Evolutionary conservation across 2,797 vertebrate species (phyloP).

Genomic region (Catamblyrhynchus diadema): DNA sequence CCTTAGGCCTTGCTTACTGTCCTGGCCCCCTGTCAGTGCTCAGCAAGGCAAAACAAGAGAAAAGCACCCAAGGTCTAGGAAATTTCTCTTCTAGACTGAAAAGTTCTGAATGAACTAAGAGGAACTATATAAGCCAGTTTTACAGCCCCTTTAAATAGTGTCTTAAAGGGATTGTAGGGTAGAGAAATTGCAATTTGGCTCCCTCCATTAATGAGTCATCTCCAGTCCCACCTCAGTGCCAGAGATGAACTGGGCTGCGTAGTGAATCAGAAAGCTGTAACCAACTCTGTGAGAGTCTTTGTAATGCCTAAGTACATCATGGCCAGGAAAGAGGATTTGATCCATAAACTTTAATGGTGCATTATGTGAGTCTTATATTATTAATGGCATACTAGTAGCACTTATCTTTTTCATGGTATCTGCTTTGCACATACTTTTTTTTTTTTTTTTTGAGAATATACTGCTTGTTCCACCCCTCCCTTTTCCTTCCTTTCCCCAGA

Average conservation of each 20-base stretch:
- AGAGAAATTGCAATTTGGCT: neutral
- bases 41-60: neutral
- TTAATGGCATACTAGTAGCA: neutral
- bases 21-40: neutral
- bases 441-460: neutral
- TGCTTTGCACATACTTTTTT: neutral
- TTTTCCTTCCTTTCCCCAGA: conserved; percentile 41
- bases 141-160: neutral
- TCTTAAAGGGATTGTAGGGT: neutral
- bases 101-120: neutral
- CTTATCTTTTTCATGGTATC: neutral
- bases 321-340: neutral
- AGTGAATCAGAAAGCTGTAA: neutral
- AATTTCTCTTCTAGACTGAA: neutral
- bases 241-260: neutral
- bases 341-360: conserved; percentile 4
- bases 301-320: neutral
- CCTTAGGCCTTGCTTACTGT: neutral
- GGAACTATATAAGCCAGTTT: neutral
- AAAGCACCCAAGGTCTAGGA: neutral
- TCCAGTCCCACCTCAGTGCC: neutral
- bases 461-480: neutral
- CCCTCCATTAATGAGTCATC: neutral
- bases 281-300: neutral
- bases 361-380: neutral